Evolutionary conservation across 2,888 invertebrate genomes (phyloP).

Genomic region (Drosophila paranaensis): DNA sequence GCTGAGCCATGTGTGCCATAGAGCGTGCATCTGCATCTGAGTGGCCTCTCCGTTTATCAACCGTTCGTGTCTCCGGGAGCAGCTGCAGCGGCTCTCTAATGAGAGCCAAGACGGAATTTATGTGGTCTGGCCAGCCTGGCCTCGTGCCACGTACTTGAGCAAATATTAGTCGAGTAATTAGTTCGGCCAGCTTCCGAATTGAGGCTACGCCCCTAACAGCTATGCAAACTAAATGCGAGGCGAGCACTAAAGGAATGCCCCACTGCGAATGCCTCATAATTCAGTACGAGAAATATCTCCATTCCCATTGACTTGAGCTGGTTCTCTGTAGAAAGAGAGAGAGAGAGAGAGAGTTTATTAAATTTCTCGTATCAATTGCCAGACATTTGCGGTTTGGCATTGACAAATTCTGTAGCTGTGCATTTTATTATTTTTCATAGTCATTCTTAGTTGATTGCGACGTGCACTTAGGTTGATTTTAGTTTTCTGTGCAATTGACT

Average conservation of each 20-base stretch:
- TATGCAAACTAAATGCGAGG: not conserved
- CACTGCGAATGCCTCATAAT: not conserved
- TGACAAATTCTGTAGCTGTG: slow-evolving; percentile 25
- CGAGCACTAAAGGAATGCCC: not conserved
- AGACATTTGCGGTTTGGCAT: slow-evolving; percentile 27
- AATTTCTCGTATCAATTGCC: slow-evolving; percentile 43
- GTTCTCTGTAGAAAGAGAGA: slow-evolving; percentile 4
- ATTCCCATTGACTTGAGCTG: not conserved
- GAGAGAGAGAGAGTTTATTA: slow-evolving; percentile 28
- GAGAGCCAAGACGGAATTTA: slow-evolving; percentile 47
- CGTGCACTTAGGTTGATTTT: slow-evolving; percentile 45
- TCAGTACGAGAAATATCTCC: not conserved
- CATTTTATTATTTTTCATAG: slow-evolving; percentile 49
- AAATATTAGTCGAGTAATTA: slow-evolving; percentile 74
- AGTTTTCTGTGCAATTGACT: slow-evolving; percentile 65
- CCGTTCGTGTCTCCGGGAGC: not conserved
- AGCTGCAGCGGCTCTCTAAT: slow-evolving; percentile 32
- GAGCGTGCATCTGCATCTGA: slow-evolving; percentile 22
- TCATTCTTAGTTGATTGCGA: slow-evolving; percentile 25
- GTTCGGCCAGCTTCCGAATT: slow-evolving; percentile 29
- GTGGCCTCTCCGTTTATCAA: too few species aligned
- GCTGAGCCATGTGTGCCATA: not conserved
- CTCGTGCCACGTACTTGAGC: slow-evolving; percentile 19
- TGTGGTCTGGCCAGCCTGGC: slow-evolving; percentile 35
- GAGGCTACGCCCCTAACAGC: not conserved